Conservation (phyloP, 2,797 vertebrate genomes). For the Vultur gryphus region DNA sequence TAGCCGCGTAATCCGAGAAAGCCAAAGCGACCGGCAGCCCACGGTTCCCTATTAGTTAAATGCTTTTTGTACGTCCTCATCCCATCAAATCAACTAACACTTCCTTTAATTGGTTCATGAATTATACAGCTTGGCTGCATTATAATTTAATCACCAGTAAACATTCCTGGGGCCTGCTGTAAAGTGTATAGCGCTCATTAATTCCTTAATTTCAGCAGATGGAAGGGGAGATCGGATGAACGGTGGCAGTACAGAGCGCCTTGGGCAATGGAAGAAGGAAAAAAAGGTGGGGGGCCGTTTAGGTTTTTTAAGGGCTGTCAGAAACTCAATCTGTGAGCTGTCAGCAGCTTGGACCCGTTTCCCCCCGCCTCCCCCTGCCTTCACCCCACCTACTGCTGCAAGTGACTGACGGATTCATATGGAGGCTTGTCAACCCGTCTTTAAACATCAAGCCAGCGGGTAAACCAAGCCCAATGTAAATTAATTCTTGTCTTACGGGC, state of each 20-base stretch:
- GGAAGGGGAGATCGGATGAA: conserved; percentile 86
- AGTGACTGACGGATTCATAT: conserved; percentile 80
- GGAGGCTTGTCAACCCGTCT: conserved; percentile 79
- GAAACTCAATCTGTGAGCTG: conserved; percentile 90
- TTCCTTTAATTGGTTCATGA: conserved; percentile 99
- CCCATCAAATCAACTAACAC: conserved; percentile 99
- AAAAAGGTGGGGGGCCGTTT: conserved; percentile 78
- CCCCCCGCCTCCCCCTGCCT: conserved; percentile 55
- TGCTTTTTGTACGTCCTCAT: conserved; percentile 98
- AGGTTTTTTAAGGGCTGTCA: conserved; percentile 89
- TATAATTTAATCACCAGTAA: conserved; percentile 99
- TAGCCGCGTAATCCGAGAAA: conserved; percentile 97
- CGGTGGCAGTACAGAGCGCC: conserved; percentile 82
- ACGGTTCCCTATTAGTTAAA: conserved; percentile 99
- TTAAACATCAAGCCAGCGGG: conserved; percentile 83
- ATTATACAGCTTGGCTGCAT: conserved; percentile 97
- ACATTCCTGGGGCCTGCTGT: conserved; percentile 92
- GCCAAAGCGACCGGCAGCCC: conserved; percentile 82
- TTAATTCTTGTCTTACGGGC: conserved; percentile 81
- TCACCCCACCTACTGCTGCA: conserved; percentile 64
- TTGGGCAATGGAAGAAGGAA: conserved; percentile 80
- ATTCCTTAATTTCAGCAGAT: conserved; percentile 99
- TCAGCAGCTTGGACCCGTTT: conserved; percentile 78
- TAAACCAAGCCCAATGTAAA: conserved; percentile 84
- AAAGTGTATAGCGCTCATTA: conserved; percentile 97